phyloP scores from a whole-genome alignment of 2,113 vertebrate species.

The Peromyscus californicus region DNA sequence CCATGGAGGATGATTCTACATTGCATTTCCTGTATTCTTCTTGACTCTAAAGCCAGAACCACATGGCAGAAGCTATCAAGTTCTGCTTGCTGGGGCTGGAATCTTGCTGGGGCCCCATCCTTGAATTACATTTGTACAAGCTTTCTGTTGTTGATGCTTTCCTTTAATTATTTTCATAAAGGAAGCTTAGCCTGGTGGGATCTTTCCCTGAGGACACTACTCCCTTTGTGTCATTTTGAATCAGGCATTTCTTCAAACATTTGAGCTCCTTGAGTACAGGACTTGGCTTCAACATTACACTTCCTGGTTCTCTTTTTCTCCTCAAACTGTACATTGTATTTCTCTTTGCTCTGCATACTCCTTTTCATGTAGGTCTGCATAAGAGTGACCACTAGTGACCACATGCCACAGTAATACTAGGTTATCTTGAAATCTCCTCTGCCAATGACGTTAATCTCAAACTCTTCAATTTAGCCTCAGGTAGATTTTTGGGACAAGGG shows the following conservation, averaged over 20 bases:
- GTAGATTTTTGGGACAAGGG: no score
- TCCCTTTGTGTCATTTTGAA: no score
- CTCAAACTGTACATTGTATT: no score
- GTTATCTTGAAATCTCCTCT: no score
- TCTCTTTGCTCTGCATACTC: no score
- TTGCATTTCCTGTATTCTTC: neutral
- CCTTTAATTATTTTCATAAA: neutral
- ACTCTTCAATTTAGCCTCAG: no score
- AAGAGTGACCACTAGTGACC: no score
- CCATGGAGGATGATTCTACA: neutral
- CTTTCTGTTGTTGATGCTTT: neutral
- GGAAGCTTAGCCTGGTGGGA: neutral
- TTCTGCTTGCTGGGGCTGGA: neutral
- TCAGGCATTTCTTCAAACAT: neutral
- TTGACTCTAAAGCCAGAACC: neutral
- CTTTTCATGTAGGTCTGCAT: no score
- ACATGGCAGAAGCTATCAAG: neutral
- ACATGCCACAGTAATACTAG: no score
- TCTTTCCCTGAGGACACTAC: neutral
- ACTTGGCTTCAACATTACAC: neutral
- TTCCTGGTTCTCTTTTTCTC: neutral
- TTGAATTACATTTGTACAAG: neutral
- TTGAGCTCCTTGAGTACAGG: neutral
- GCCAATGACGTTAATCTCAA: no score
- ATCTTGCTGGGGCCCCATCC: neutral